Evolutionary conservation across 1,140 invertebrate species (phyloP).

Genomic region (Drosophila jambulina): DNA sequence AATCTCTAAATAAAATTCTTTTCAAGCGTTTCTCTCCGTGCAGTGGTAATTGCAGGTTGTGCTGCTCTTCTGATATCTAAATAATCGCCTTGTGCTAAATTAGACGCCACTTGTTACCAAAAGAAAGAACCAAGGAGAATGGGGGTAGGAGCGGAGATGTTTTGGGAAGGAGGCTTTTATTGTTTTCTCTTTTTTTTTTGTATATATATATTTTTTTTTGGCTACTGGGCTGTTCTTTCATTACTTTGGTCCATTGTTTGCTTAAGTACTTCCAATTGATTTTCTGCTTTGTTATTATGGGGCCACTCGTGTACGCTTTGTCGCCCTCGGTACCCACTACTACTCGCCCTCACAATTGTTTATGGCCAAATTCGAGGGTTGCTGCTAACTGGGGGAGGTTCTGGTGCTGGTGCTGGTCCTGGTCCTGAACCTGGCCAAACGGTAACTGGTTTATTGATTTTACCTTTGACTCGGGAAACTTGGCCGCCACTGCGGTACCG

Average conservation of each 20-base stretch:
- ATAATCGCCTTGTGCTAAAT: conserved; percentile 75
- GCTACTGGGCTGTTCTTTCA: conserved; percentile 37
- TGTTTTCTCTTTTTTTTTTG: conserved; percentile 30
- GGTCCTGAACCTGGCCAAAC: conserved; percentile 21
- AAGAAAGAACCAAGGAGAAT: background rate
- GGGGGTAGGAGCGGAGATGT: background rate
- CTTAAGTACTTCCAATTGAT: conserved; percentile 81
- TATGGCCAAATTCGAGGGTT: conserved; percentile 45
- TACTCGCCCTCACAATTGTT: conserved; percentile 58
- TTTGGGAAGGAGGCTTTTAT: conserved; percentile 36
- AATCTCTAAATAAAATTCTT: no score
- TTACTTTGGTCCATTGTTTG: conserved; percentile 72
- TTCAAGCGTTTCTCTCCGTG: no score
- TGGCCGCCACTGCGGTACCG: conserved; percentile 17
- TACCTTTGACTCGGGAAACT: conserved; percentile 43
- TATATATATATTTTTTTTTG: conserved; percentile 9
- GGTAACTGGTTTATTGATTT: conserved; percentile 71
- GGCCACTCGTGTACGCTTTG: conserved; percentile 77
- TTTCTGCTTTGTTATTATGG: conserved; percentile 76
- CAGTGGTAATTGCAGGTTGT: conserved; percentile 37
- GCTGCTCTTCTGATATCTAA: conserved; percentile 52
- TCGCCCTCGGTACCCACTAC: conserved; percentile 47
- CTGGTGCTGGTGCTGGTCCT: background rate
- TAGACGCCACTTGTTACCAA: conserved; percentile 69
- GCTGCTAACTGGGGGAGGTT: conserved; percentile 30